Evolutionary conservation across 1,140 invertebrate species (phyloP).

Genomic region (Panagrolaimus sp.): DNA sequence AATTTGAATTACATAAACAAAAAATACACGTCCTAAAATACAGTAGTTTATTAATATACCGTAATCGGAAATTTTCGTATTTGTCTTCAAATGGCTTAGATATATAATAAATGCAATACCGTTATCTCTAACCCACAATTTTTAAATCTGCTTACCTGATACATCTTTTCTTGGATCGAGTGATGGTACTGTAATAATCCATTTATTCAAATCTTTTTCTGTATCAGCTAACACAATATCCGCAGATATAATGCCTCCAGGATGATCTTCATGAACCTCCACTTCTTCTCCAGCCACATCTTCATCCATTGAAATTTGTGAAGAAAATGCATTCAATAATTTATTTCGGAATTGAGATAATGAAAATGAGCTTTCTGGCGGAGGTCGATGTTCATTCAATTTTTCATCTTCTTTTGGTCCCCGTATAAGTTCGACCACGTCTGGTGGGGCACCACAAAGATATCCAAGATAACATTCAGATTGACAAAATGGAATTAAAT

Average conservation of each 20-base stretch:
- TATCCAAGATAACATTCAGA: constrained; percentile 44
- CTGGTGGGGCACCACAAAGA: constrained; percentile 42
- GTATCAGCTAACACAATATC: constrained; percentile 1
- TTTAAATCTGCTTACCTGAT: constrained; percentile 16
- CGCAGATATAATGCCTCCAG: neutral
- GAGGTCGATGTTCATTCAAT: neutral
- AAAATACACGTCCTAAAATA: constrained; percentile 29
- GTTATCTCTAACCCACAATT: no score
- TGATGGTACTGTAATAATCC: constrained; percentile 31
- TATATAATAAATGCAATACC: no score
- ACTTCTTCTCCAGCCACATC: neutral
- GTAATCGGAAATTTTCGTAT: no score
- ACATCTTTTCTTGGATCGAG: constrained; percentile 33
- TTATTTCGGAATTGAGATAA: constrained; percentile 34
- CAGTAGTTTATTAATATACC: neutral
- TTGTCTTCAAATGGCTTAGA: no score
- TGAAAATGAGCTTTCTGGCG: constrained; percentile 28
- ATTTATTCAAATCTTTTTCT: constrained; percentile 35
- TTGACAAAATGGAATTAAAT: constrained; percentile 49
- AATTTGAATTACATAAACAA: constrained; percentile 34
- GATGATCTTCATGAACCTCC: neutral
- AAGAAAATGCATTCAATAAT: neutral
- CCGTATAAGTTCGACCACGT: constrained; percentile 40
- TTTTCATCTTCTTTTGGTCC: neutral
- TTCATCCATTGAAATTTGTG: neutral